phyloP scores from a whole-genome alignment of 2,797 vertebrate species.

The Eulemur mongoz region DNA sequence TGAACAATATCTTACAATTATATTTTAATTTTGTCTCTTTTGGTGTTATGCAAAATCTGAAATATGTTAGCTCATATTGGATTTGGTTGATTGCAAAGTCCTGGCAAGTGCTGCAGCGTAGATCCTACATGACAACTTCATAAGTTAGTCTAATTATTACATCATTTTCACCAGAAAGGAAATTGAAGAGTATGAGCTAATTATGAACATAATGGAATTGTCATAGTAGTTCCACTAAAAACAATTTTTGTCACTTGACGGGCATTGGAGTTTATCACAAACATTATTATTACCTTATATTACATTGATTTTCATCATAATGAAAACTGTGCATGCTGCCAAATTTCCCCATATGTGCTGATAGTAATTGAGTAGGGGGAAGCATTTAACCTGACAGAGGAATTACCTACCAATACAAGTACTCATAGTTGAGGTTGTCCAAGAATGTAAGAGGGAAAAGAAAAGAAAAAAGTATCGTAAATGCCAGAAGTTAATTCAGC shows the following conservation, averaged over 20 bases:
- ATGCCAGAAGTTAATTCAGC: slow-evolving; percentile 7
- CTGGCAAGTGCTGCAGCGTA: not conserved
- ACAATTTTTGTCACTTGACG: not conserved
- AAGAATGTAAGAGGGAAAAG: not conserved
- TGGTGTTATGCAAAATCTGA: not conserved
- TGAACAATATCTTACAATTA: not conserved
- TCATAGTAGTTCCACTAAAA: not conserved
- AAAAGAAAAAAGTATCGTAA: slow-evolving; percentile 37
- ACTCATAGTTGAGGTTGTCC: not conserved
- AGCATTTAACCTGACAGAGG: not conserved
- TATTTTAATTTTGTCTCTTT: slow-evolving; percentile 10
- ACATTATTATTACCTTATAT: not conserved
- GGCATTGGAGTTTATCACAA: not conserved
- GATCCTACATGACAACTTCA: not conserved
- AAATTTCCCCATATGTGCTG: not conserved
- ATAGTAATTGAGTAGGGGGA: not conserved
- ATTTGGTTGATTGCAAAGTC: slow-evolving; percentile 23
- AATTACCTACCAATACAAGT: not conserved
- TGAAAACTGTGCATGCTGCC: not conserved
- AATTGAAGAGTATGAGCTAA: slow-evolving; percentile 3
- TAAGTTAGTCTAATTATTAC: not conserved
- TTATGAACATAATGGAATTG: slow-evolving; percentile 3
- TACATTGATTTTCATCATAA: not conserved
- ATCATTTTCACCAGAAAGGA: slow-evolving; percentile 8
- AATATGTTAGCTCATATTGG: not conserved